These are phyloP conservation scores for Oryctolagus cuniculus DNA, from an alignment of 2,113 vertebrate genomes.

Conservation along the genomic window DNA sequence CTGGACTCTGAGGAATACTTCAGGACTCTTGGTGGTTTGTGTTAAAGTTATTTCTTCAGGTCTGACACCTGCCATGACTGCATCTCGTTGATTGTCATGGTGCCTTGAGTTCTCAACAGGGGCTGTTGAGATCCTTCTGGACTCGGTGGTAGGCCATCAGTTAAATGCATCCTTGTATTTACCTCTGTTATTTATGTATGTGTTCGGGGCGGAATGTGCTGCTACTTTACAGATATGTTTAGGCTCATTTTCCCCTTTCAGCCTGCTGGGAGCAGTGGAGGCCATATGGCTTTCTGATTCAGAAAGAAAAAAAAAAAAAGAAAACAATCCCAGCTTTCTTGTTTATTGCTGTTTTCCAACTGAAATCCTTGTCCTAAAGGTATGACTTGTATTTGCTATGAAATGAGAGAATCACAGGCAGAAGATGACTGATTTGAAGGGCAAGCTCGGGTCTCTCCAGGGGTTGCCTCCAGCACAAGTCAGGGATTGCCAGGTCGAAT, in stretches of 20 bases:
- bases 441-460: background rate
- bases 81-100: background rate
- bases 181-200: background rate
- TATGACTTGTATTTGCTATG: constrained; percentile 6
- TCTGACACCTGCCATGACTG: background rate
- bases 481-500: background rate
- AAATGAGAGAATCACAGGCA: background rate
- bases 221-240: constrained; percentile 18
- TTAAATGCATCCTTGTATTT: constrained; percentile 35
- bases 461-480: background rate
- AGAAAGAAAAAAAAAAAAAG: background rate
- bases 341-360: constrained; percentile 50
- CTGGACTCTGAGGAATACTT: background rate
- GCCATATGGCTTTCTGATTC: background rate
- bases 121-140: background rate
- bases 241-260: background rate
- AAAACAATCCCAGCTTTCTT: background rate
- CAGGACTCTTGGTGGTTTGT: background rate
- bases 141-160: background rate
- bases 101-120: background rate
- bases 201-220: background rate
- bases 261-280: background rate
- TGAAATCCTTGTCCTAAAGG: constrained; percentile 31
- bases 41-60: background rate
- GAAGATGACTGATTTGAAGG: constrained; percentile 5